phyloP scores from a whole-genome alignment of 64 coral and sea anemone species.

The Stichodactyla mertensii region DNA sequence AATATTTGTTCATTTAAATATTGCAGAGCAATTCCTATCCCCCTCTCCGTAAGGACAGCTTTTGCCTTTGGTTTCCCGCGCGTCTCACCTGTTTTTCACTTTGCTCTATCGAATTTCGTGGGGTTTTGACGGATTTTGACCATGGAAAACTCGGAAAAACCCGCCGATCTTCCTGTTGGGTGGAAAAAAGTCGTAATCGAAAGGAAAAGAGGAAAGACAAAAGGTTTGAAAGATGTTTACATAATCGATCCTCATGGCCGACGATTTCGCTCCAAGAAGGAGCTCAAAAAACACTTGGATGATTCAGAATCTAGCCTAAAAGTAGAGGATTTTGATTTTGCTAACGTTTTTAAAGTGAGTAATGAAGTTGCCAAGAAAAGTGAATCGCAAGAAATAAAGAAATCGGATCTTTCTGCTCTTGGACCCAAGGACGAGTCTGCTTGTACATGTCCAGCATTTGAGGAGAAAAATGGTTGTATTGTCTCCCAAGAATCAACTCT shows the following conservation, averaged over 20 bases:
- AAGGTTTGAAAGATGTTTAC: slow-evolving; percentile 64
- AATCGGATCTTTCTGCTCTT: background rate
- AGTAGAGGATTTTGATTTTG: slow-evolving; percentile 23
- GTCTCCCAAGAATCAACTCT: background rate
- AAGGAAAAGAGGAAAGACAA: slow-evolving; percentile 47
- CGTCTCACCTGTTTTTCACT: background rate
- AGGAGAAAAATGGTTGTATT: background rate
- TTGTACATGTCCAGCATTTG: background rate
- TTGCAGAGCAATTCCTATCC: background rate
- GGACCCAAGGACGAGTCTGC: background rate
- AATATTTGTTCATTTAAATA: background rate
- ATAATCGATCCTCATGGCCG: slow-evolving; percentile 52
- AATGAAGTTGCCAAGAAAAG: background rate
- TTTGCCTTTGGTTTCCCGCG: background rate
- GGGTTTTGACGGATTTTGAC: background rate
- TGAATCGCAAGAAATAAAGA: background rate
- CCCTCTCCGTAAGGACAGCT: background rate
- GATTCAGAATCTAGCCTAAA: background rate
- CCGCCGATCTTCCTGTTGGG: slow-evolving; percentile 10
- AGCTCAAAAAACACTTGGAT: slow-evolving; percentile 21
- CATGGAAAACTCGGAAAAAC: background rate
- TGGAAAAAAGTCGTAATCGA: slow-evolving; percentile 53
- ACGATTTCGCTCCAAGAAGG: slow-evolving; percentile 40
- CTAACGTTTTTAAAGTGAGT: background rate
- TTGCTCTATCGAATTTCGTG: background rate